These are phyloP conservation scores for Linurgus olivaceus DNA, from an alignment of 2,797 vertebrate species.

Conservation along the genomic window DNA sequence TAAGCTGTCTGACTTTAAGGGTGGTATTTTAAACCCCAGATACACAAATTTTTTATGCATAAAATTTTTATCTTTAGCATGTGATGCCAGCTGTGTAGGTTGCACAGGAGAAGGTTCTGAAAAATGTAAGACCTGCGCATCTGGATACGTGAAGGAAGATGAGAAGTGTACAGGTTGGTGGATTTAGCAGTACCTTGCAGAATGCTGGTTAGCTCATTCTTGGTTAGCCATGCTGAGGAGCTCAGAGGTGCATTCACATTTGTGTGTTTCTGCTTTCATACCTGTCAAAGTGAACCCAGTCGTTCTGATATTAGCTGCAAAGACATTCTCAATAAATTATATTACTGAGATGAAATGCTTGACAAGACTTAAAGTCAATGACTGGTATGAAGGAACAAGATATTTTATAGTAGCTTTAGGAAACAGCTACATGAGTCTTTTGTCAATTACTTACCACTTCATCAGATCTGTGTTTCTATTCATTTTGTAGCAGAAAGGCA, in stretches of 20 bases:
- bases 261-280: not conserved
- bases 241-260: accelerated
- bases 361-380: not conserved
- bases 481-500: not conserved
- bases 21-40: not conserved
- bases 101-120: slow-evolving; percentile 86
- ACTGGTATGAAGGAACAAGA: not conserved
- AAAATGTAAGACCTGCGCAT: slow-evolving; percentile 79
- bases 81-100: slow-evolving; percentile 83
- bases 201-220: not conserved
- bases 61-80: slow-evolving; percentile 74
- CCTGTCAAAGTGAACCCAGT: not conserved
- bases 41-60: not conserved
- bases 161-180: slow-evolving; percentile 84
- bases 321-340: not conserved
- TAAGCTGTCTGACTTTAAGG: not conserved
- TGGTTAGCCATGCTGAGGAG: not conserved
- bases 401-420: not conserved
- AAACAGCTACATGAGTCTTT: not conserved
- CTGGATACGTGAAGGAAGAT: slow-evolving; percentile 79
- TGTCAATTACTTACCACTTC: not conserved
- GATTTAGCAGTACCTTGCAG: not conserved
- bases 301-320: not conserved
- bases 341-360: not conserved
- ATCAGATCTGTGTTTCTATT: not conserved